These are phyloP conservation scores for Neodon shergylaensis DNA, from an alignment of 2,113 vertebrate genomes.

Conservation along the genomic window DNA sequence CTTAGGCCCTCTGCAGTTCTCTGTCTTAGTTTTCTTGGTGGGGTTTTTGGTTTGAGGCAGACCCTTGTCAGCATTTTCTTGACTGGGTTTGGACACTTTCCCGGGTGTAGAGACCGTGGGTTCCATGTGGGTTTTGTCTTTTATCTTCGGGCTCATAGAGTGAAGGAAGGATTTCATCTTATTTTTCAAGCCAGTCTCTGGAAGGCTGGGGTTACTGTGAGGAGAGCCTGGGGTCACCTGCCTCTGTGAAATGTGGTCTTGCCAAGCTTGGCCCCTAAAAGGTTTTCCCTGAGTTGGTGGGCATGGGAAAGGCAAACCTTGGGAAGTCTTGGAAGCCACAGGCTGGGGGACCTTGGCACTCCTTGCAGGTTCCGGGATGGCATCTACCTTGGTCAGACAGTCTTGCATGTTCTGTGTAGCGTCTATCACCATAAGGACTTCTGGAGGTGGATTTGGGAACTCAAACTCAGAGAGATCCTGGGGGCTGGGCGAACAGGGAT, in stretches of 20 bases:
- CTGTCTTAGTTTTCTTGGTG: neutral
- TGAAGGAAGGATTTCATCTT: conserved; percentile 60
- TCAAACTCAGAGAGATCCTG: neutral
- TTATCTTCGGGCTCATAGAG: neutral
- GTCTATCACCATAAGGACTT: neutral
- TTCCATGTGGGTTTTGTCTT: neutral
- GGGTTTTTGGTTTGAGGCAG: conserved; percentile 9
- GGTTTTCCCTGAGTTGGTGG: neutral
- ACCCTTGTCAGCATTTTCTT: conserved; percentile 17
- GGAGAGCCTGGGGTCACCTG: neutral
- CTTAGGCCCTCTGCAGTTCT: neutral
- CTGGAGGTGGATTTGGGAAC: neutral
- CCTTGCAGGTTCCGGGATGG: neutral
- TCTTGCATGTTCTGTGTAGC: neutral
- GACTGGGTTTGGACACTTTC: conserved; percentile 7
- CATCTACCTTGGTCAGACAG: neutral
- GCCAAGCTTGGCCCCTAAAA: neutral
- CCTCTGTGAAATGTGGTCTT: neutral
- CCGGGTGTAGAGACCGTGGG: neutral
- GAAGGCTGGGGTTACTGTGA: neutral
- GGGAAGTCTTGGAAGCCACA: neutral
- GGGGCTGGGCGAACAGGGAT: neutral
- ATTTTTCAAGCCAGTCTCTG: conserved; percentile 48
- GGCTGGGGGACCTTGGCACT: neutral
- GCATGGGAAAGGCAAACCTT: neutral